Evolutionary conservation across 53 echinoderm and acorn worm genomes (phyloP).

Genomic region (Glandiceps talaboti): DNA sequence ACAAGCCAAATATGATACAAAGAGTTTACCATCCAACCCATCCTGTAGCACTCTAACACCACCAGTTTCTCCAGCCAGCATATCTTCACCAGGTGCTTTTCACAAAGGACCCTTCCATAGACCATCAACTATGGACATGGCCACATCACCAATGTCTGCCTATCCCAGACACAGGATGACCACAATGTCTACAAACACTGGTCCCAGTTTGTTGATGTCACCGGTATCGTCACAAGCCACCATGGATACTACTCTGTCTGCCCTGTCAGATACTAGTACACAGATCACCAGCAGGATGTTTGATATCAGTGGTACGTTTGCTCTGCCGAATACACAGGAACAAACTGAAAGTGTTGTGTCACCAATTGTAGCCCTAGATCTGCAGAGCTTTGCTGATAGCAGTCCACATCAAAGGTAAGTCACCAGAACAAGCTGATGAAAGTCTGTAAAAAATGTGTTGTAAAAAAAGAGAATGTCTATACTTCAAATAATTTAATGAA

Average conservation of each 20-base stretch:
- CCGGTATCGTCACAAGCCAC: conserved; percentile 1
- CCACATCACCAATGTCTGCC: neutral
- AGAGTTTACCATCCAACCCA: neutral
- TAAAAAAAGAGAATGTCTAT: no score
- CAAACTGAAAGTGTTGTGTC: conserved; percentile 33
- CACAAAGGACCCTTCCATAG: conserved; percentile 7
- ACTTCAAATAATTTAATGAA: no score
- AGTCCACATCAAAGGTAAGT: neutral
- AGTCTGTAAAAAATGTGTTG: no score
- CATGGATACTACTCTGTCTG: neutral
- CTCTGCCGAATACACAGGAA: conserved; percentile 31
- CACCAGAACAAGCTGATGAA: no score
- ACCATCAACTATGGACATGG: neutral
- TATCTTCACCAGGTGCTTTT: conserved; percentile 3
- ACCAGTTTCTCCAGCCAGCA: conserved; percentile 12
- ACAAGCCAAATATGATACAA: conserved; percentile 5
- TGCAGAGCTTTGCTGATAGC: conserved; percentile 27
- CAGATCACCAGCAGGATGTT: neutral
- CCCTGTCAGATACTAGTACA: neutral
- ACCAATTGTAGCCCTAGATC: conserved; percentile 30
- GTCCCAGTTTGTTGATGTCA: conserved; percentile 65
- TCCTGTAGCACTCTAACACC: neutral
- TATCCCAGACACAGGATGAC: neutral
- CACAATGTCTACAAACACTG: conserved; percentile 44
- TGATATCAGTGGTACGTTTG: conserved; percentile 12